A percentile compares a stretch with the other conserved stretches of the same genome.
These are phyloP conservation scores for Andricus curvator DNA, from an alignment of 2,888 invertebrate genomes.

Conservation along the genomic window DNA sequence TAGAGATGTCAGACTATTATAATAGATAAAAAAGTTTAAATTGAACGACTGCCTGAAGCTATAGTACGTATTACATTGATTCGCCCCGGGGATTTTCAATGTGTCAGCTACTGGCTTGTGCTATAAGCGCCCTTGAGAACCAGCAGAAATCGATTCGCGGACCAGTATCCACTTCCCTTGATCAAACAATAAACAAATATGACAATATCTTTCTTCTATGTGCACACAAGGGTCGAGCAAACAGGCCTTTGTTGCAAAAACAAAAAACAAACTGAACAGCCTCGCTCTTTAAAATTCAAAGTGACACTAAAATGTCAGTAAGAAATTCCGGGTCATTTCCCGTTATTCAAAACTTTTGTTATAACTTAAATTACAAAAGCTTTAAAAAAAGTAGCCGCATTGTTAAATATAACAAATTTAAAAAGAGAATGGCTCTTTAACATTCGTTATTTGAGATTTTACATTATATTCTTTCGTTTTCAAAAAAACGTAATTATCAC, in stretches of 20 bases:
- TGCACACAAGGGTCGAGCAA: not conserved
- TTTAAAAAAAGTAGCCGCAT: no score
- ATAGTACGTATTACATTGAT: not conserved
- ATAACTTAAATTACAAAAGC: no score
- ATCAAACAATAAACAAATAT: conserved; percentile 17
- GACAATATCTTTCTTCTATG: conserved; percentile 9
- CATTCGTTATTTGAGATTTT: no score
- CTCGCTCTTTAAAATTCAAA: not conserved
- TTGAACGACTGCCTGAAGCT: not conserved
- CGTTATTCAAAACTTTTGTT: no score
- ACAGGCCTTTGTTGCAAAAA: not conserved
- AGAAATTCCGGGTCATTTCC: no score
- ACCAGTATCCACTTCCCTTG: conserved; percentile 10
- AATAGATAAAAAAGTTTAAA: conserved; percentile 9
- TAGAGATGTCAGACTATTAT: not conserved
- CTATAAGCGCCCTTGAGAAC: conserved; percentile 19
- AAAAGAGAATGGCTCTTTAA: no score
- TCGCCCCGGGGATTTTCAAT: conserved; percentile 15
- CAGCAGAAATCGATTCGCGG: conserved; percentile 20
- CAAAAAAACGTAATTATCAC: no score
- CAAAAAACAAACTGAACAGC: not conserved
- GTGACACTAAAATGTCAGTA: not conserved
- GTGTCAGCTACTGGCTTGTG: not conserved
- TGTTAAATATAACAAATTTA: no score
- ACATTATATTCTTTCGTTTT: no score